A percentile compares a stretch with the other conserved stretches of the same genome.
Conservation (phyloP, 2,113 vertebrate species). For the Cynocephalus volans region DNA sequence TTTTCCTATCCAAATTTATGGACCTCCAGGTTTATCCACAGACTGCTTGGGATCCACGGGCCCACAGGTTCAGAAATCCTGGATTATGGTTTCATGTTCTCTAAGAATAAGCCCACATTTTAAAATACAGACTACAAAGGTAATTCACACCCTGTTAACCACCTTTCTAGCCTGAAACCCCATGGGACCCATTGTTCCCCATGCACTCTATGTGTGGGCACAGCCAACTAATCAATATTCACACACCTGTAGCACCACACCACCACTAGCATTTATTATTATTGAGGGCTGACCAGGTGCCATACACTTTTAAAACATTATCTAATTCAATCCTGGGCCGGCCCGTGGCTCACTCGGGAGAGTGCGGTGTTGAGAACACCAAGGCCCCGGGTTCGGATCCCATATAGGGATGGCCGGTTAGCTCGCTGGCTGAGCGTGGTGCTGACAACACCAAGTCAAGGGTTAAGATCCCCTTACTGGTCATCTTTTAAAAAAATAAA, state of each 20-base stretch:
- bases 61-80: background rate
- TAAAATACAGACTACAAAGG: background rate
- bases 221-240: background rate
- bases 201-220: background rate
- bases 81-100: background rate
- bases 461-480: no score
- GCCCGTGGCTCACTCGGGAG: no score
- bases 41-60: background rate
- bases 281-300: background rate
- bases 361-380: no score
- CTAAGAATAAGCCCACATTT: background rate
- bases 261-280: background rate
- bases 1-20: background rate
- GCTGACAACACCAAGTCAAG: no score
- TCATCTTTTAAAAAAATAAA: no score
- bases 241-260: background rate
- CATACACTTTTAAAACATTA: conserved; percentile 17
- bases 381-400: no score
- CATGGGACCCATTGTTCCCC: background rate
- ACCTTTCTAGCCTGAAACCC: background rate
- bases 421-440: no score
- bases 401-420: no score
- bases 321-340: conserved; percentile 35
- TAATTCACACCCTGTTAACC: background rate
- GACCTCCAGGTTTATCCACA: background rate